A percentile compares a stretch with the other conserved stretches of the same genome.
These are phyloP conservation scores for Meloidogyne chitwoodi DNA, from an alignment of 1,140 invertebrate genomes.

Conservation along the genomic window DNA sequence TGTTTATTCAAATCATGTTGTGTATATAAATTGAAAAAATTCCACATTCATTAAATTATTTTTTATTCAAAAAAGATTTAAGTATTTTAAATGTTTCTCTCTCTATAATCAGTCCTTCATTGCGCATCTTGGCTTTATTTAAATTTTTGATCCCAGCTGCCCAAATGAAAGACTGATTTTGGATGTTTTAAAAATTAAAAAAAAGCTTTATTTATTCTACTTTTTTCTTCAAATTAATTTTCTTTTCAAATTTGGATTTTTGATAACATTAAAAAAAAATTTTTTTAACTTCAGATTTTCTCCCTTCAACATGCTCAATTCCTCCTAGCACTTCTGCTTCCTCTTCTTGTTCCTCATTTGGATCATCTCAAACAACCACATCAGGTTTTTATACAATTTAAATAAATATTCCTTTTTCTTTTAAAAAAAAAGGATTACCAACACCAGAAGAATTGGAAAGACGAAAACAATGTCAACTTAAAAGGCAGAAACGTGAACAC, in stretches of 20 bases:
- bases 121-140: slow-evolving; percentile 12
- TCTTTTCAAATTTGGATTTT: too few relatives aligned
- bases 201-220: background rate
- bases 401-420: background rate
- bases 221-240: background rate
- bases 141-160: slow-evolving; percentile 9
- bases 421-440: background rate
- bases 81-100: background rate
- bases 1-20: background rate
- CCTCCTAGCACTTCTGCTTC: background rate
- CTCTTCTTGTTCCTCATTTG: background rate
- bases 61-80: background rate
- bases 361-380: background rate
- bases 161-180: slow-evolving; percentile 13
- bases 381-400: background rate
- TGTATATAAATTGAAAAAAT: background rate
- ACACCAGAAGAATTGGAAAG: slow-evolving; percentile 11
- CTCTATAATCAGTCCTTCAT: slow-evolving; percentile 10
- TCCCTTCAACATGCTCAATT: background rate
- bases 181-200: background rate
- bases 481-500: slow-evolving; percentile 73
- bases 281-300: background rate
- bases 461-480: slow-evolving; percentile 62
- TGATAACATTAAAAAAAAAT: background rate
- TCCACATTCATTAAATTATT: too few relatives aligned